These are phyloP conservation scores for Simalia tracyae DNA, from an alignment of 2,797 vertebrate species.

Conservation along the genomic window DNA sequence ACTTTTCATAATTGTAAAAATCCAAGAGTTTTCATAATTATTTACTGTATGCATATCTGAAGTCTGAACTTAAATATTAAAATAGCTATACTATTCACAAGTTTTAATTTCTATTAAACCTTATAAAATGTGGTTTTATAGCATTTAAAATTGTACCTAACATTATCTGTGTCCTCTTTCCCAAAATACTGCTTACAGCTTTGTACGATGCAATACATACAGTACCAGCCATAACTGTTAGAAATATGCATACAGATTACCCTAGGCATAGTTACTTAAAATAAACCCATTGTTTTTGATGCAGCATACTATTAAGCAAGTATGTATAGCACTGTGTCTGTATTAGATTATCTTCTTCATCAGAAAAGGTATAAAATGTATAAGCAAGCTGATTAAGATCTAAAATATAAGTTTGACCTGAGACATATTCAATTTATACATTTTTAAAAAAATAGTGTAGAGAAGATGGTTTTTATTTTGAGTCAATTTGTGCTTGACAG, in stretches of 20 bases:
- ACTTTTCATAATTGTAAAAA: conserved; percentile 8
- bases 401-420: neutral
- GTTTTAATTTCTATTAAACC: neutral
- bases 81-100: neutral
- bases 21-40: conserved; percentile 9
- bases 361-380: neutral
- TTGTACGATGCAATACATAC: neutral
- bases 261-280: neutral
- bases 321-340: neutral
- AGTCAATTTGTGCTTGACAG: conserved; percentile 81
- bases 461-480: conserved; percentile 57
- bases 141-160: conserved; percentile 7
- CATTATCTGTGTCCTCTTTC: conserved; percentile 18
- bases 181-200: conserved; percentile 5
- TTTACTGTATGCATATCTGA: conserved; percentile 12
- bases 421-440: conserved; percentile 33
- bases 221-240: neutral
- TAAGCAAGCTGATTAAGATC: neutral
- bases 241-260: neutral
- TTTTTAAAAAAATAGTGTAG: conserved; percentile 8
- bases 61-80: neutral
- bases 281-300: neutral
- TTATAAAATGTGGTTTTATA: neutral
- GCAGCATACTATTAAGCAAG: neutral
- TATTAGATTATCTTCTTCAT: neutral